Evolutionary conservation across 1,140 invertebrate genomes (phyloP).

Genomic region (Holcopasites calliopsidis): DNA sequence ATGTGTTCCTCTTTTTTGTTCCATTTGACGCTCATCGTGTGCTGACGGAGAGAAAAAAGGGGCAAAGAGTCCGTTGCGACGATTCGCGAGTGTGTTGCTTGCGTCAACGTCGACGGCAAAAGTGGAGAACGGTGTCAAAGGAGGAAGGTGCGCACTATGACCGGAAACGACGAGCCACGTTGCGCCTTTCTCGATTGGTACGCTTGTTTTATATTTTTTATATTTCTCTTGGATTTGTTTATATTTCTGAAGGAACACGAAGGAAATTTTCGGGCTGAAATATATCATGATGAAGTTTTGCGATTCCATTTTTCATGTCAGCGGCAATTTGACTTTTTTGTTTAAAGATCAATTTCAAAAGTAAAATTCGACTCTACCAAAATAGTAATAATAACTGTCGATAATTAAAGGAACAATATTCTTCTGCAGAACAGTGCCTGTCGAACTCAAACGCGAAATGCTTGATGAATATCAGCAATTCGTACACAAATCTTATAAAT

Average conservation of each 20-base stretch:
- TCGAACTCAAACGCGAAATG: too few relatives aligned
- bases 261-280: not conserved
- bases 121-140: slow-evolving; percentile 13
- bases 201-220: not conserved
- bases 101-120: not conserved
- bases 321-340: too few relatives aligned
- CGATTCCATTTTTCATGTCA: too few relatives aligned
- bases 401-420: too few relatives aligned
- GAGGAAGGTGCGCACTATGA: not conserved
- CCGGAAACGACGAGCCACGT: not conserved
- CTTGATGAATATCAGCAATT: not conserved
- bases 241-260: too few relatives aligned
- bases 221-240: not conserved
- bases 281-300: too few relatives aligned
- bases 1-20: slow-evolving; percentile 10
- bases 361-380: too few relatives aligned
- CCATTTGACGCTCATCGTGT: slow-evolving; percentile 10
- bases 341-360: too few relatives aligned
- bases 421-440: too few relatives aligned
- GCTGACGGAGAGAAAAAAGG: not conserved
- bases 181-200: not conserved
- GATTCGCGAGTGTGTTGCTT: not conserved
- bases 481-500: slow-evolving; percentile 20
- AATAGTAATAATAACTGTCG: too few relatives aligned
- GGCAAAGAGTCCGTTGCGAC: not conserved